Evolutionary conservation across 2,888 invertebrate genomes (phyloP), one percentile per base, ranked within the genome.

Genomic region (Drosophila fulvimacula): DNA sequence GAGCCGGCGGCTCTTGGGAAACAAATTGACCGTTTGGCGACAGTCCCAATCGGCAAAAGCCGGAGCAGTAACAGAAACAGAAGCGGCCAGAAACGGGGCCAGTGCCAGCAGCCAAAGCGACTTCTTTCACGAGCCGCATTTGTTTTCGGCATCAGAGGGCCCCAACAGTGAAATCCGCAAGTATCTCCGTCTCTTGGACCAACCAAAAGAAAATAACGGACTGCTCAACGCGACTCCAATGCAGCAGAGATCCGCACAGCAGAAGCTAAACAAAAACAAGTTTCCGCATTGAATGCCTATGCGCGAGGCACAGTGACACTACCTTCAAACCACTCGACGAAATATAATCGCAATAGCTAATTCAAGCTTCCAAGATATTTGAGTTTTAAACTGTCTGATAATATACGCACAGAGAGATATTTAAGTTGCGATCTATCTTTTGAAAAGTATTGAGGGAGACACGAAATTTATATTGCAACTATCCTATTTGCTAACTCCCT

Each of bases 51-150:
- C 5, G 21, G 15, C 51, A 3, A 21, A 10, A 5, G 34, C 27
- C 21, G 10, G n/a, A 5, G 46, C 46, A 24, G 24, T 10, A 27
- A n/a, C 42, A 24, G 44, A 44, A n/a, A 27, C 27, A 27, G 27
- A n/a, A n/a, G 46, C 27, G 7, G 17, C 46, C 30, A 30, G 17
- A 6, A 24, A 4, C 38, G 11, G 3, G 30, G 2, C 32, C 30
- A 0, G 11, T 10, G 21, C 10, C 21, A 24, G n/a, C 52, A 13
- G 30, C 5, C 41, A 32, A 39, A 9, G 11, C 2, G 76, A 72
- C 30, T 61, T 61, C 38, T 58, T 69, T 3, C 24, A 48, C 1
- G 57, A 65, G 56, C 62, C 71, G 24, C 42, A 66, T 42, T n/a
- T 62, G 6, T 68, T 41, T 30, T 59, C 71, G 24, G 34, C 65